phyloP scores from a whole-genome alignment of 1,140 invertebrate species.

The Protaetia brevitarsis region DNA sequence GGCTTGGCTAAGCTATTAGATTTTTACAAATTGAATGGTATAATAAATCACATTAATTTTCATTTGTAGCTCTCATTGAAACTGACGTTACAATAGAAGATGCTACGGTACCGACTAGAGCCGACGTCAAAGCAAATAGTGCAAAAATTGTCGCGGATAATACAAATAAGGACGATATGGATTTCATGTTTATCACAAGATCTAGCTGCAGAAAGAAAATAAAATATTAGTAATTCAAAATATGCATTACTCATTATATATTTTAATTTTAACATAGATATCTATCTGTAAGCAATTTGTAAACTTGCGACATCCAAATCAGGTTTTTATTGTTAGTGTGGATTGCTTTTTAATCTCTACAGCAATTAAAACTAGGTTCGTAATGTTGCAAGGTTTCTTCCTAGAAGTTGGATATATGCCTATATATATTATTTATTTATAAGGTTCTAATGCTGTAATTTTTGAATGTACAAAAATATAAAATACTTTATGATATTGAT shows the following conservation, averaged over 20 bases:
- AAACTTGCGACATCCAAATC: constrained; percentile 24
- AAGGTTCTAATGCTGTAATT: too few relatives aligned
- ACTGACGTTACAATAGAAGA: constrained; percentile 28
- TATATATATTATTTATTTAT: not conserved
- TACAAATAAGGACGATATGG: not conserved
- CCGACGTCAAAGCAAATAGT: constrained; percentile 43
- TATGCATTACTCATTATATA: not conserved
- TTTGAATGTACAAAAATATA: too few relatives aligned
- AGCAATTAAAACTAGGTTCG: too few relatives aligned
- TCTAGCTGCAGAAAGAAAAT: not conserved
- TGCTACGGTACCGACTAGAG: constrained; percentile 35
- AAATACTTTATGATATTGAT: not conserved
- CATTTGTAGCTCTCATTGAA: not conserved
- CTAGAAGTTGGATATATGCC: too few relatives aligned
- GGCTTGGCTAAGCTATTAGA: too few relatives aligned
- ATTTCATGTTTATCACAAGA: not conserved
- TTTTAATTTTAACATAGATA: not conserved
- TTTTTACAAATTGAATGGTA: too few relatives aligned
- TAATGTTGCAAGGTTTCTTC: too few relatives aligned
- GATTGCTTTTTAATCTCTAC: too few relatives aligned
- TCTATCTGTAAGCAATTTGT: not conserved
- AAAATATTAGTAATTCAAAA: not conserved
- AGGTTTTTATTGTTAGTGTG: too few relatives aligned
- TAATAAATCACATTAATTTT: not conserved
- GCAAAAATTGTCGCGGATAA: constrained; percentile 33